Evolutionary conservation across 2,797 vertebrate species (phyloP).

Genomic region (Anolis apletophallus): DNA sequence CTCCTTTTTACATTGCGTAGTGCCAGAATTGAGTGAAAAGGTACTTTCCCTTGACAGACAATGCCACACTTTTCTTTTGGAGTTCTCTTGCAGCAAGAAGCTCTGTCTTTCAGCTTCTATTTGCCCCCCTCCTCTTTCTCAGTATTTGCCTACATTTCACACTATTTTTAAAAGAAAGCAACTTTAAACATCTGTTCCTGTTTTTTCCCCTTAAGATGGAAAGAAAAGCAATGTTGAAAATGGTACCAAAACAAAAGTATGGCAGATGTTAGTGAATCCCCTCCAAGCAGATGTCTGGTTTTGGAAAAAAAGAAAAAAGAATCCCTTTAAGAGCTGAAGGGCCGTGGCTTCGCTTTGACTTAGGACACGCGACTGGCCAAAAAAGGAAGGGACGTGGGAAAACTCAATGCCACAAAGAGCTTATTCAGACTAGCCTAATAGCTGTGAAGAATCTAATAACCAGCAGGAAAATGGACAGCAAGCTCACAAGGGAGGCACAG

Average conservation of each 20-base stretch:
- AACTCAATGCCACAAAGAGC: slow-evolving; percentile 81
- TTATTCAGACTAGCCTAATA: slow-evolving; percentile 87
- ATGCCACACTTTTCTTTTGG: slow-evolving; percentile 54
- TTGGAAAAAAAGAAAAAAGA: slow-evolving; percentile 56
- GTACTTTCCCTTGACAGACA: slow-evolving; percentile 61
- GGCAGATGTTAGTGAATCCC: slow-evolving; percentile 85
- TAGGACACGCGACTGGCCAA: slow-evolving; percentile 86
- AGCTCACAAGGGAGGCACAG: slow-evolving; percentile 52
- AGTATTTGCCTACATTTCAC: slow-evolving; percentile 70
- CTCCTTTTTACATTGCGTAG: slow-evolving; percentile 42
- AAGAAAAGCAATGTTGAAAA: slow-evolving; percentile 68
- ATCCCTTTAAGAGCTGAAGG: slow-evolving; percentile 70
- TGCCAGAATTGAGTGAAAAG: slow-evolving; percentile 69
- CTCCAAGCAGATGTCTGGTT: slow-evolving; percentile 79
- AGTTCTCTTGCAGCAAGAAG: slow-evolving; percentile 27
- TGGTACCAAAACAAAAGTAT: slow-evolving; percentile 25
- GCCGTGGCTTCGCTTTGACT: slow-evolving; percentile 77
- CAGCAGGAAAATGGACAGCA: slow-evolving; percentile 77
- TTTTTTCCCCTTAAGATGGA: slow-evolving; percentile 55
- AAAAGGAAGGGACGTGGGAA: slow-evolving; percentile 90
- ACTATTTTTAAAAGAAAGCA: slow-evolving; percentile 69
- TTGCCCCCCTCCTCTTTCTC: slow-evolving; percentile 29
- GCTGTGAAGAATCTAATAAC: slow-evolving; percentile 87
- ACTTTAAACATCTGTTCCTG: slow-evolving; percentile 81
- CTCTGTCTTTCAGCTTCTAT: slow-evolving; percentile 17